Evolutionary conservation across 2,888 invertebrate species (phyloP), one percentile per base, ranked within the genome.

Genomic region (Axea sp.): DNA sequence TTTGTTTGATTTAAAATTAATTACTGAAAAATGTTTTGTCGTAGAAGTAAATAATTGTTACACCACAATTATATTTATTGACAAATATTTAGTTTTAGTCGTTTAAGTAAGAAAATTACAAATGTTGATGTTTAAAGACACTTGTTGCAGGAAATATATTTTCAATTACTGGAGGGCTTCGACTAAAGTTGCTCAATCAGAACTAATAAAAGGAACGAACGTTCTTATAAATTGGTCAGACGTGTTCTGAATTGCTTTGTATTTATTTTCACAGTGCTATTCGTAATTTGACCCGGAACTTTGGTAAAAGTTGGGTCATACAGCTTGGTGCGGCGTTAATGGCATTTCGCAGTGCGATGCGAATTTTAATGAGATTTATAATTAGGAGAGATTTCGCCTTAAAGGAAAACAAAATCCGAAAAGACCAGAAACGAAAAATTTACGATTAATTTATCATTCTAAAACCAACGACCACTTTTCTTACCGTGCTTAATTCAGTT

Each of bases 341-440:
- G 80, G 82, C 81, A 81, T 84, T 80, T 80, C 76, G 75, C 57
- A 76, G 76, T 76, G 75, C 75, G 76, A 65, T 68, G 77, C 75
- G 81, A 83, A 85, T 84, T 84, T 84, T 84, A 84, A 85, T 82
- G 84, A 84, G 84, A 84, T 83, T 85, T 83, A 82, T 84, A 84
- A 85, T 84, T 85, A 82, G 78, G 73, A 80, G 80, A 79, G 79
- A 71, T 71, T 57, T 62, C 51, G 55, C 39, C 26, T 69, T 64
- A 33, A 24, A 39, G 9, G 12, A 28, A 64, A 57, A 62, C 33
- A 60, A 57, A 43, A 57, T 5, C 8, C 2, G 9, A 24, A 31
- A n/a, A 39, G 33, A 24, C 8, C 1, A 1, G 8, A 11, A 11
- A 11, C 19, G n/a, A 15, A 28, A 49, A 49, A 12, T 4, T 0